phyloP scores from a whole-genome alignment of 2,888 invertebrate species.

The Synanthedon tipuliformis region DNA sequence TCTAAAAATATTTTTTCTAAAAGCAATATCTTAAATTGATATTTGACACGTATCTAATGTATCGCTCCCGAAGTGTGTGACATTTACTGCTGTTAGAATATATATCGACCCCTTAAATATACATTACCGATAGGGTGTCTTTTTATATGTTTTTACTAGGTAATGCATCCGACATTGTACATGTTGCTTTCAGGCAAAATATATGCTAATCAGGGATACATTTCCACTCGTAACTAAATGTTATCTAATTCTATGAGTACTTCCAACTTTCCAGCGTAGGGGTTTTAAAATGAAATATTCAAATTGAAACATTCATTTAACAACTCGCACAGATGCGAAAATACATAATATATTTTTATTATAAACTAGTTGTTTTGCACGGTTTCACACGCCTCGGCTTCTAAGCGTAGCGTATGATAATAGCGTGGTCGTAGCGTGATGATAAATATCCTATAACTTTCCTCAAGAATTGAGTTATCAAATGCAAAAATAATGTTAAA shows the following conservation, averaged over 20 bases:
- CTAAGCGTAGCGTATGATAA: no score
- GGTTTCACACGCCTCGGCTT: no score
- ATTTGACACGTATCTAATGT: slow-evolving; percentile 35
- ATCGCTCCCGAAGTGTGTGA: slow-evolving; percentile 5
- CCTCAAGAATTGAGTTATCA: no score
- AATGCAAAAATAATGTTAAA: no score
- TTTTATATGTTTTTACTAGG: neutral
- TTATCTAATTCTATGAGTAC: neutral
- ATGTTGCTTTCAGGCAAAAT: slow-evolving; percentile 6
- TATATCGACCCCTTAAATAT: slow-evolving; percentile 4
- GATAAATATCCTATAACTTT: no score
- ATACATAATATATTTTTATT: no score
- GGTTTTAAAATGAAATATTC: no score
- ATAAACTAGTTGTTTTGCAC: no score
- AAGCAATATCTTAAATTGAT: slow-evolving; percentile 47
- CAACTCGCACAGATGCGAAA: no score
- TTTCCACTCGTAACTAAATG: neutral
- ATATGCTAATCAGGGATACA: neutral
- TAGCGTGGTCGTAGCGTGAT: no score
- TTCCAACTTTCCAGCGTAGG: neutral
- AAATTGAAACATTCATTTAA: no score
- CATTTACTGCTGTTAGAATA: slow-evolving; percentile 4
- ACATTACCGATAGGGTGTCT: slow-evolving; percentile 3
- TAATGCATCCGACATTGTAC: neutral
- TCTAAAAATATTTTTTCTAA: no score